Conservation (phyloP, 2,113 vertebrate species). For the Mormoops blainvillei region DNA sequence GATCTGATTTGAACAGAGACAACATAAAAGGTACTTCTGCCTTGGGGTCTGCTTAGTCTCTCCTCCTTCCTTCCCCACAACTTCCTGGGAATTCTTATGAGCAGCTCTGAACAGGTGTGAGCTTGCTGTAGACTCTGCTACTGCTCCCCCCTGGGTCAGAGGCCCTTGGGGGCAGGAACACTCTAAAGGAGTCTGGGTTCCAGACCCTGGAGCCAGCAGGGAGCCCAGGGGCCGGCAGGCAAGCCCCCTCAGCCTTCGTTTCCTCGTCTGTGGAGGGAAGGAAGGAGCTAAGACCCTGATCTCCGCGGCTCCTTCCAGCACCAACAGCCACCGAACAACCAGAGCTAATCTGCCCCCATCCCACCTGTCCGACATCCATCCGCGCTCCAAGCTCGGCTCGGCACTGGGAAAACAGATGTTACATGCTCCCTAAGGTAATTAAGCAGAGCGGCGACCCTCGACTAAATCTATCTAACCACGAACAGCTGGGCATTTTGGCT, state of each 20-base stretch:
- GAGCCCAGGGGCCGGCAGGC: background rate
- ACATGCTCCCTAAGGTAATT: background rate
- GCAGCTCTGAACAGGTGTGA: background rate
- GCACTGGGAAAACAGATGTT: slow-evolving; percentile 23
- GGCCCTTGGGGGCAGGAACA: background rate
- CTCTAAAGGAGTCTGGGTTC: background rate
- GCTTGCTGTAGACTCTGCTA: background rate
- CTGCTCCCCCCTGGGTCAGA: background rate
- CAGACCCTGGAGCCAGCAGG: background rate
- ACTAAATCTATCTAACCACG: background rate
- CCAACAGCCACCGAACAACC: background rate
- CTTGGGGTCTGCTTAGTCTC: background rate
- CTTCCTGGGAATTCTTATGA: background rate
- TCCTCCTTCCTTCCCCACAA: background rate
- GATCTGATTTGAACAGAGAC: background rate
- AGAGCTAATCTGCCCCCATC: background rate
- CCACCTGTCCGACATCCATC: fast-evolving
- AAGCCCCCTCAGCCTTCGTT: background rate
- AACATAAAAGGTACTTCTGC: background rate
- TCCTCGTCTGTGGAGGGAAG: background rate
- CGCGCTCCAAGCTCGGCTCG: background rate
- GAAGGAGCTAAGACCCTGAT: background rate
- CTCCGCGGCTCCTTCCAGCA: background rate
- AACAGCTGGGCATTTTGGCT: background rate
- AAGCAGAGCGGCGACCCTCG: background rate